phyloP scores from a whole-genome alignment of 2,113 vertebrate species.

The Hemichromis elongatus region DNA sequence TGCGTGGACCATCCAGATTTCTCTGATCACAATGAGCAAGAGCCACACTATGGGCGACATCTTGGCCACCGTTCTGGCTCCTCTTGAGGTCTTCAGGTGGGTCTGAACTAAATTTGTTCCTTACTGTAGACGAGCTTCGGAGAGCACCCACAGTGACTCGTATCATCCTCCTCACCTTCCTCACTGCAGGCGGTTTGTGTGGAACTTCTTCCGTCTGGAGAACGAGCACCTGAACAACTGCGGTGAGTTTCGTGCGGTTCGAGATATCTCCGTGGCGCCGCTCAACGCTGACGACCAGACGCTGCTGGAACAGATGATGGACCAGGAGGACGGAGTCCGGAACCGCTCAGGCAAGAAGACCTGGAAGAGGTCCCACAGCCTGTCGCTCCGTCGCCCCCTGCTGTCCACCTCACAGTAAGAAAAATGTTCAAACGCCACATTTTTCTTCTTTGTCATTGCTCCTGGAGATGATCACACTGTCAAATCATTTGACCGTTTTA shows the following conservation, averaged over 20 bases:
- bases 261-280: slow-evolving; percentile 96
- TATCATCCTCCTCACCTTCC: background rate
- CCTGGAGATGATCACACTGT: background rate
- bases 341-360: slow-evolving; percentile 91
- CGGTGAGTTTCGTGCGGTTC: slow-evolving; percentile 94
- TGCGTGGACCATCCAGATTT: slow-evolving; percentile 93
- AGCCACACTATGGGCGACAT: slow-evolving; percentile 80
- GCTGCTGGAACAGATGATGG: slow-evolving; percentile 98
- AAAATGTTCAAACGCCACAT: too few relatives aligned
- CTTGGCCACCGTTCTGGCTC: slow-evolving; percentile 88
- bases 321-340: slow-evolving; percentile 93
- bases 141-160: background rate
- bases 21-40: slow-evolving; percentile 77
- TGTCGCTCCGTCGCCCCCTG: slow-evolving; percentile 85
- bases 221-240: slow-evolving; percentile 99
- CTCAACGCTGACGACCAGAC: slow-evolving; percentile 98
- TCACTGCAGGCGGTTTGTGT: slow-evolving; percentile 87
- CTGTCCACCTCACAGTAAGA: slow-evolving; percentile 86
- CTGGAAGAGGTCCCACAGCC: slow-evolving; percentile 91
- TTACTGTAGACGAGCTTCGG: background rate
- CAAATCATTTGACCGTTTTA: too few relatives aligned
- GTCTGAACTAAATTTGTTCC: background rate
- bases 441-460: background rate
- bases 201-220: slow-evolving; percentile 99
- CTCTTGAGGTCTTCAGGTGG: slow-evolving; percentile 97